Conservation (phyloP, 2,888 invertebrate genomes). For the Hypsopygia costalis region DNA sequence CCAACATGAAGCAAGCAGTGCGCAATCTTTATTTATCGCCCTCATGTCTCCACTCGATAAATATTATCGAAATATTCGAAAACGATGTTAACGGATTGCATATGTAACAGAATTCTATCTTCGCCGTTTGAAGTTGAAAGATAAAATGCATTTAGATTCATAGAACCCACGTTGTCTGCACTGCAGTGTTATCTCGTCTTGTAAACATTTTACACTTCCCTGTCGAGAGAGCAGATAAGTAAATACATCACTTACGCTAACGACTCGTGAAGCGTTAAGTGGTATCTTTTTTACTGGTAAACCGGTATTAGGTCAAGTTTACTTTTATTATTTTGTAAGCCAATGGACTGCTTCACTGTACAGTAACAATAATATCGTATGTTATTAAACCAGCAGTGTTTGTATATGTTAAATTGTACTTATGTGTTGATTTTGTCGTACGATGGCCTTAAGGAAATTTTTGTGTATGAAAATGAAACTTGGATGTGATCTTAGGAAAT, state of each 20-base stretch:
- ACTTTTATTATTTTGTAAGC: neutral
- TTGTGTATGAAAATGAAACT: too few species aligned
- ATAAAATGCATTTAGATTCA: slow-evolving; percentile 16
- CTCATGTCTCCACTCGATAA: neutral
- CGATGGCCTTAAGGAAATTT: too few species aligned
- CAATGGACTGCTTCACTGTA: neutral
- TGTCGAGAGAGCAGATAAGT: slow-evolving; percentile 39
- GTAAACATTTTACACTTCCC: slow-evolving; percentile 38
- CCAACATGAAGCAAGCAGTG: too few species aligned
- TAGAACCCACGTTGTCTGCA: slow-evolving; percentile 11
- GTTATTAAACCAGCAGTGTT: too few species aligned
- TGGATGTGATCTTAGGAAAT: too few species aligned
- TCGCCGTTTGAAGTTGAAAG: slow-evolving; percentile 2
- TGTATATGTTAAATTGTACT: too few species aligned
- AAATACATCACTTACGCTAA: slow-evolving; percentile 34
- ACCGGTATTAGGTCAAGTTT: slow-evolving; percentile 21
- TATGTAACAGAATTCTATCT: neutral
- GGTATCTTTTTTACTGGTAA: slow-evolving; percentile 24
- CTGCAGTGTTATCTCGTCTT: slow-evolving; percentile 25
- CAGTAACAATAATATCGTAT: too few species aligned
- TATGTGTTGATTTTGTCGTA: too few species aligned
- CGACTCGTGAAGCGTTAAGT: slow-evolving; percentile 31
- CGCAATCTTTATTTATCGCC: too few species aligned
- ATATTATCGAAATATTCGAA: neutral
- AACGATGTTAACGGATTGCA: neutral